Conservation (phyloP, 2,113 vertebrate species). For the Equus przewalskii region DNA sequence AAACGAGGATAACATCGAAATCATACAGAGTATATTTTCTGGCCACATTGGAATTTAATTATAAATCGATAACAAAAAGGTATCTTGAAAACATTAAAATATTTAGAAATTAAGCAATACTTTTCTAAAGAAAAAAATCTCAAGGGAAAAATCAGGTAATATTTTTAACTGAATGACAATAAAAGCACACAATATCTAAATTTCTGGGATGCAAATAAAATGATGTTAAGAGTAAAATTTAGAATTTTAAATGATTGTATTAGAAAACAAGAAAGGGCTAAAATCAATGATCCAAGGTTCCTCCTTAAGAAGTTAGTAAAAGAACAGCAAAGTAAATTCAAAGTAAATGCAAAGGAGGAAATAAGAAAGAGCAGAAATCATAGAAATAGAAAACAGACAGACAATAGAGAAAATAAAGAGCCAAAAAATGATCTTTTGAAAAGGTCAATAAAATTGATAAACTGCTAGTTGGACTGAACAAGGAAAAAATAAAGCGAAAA, state of each 20-base stretch:
- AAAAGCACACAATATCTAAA: background rate
- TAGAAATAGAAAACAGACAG: background rate
- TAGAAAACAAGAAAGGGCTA: background rate
- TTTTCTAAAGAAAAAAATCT: background rate
- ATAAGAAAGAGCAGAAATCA: background rate
- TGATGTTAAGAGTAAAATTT: background rate
- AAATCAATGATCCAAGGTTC: background rate
- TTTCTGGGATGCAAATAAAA: background rate
- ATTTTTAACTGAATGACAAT: background rate
- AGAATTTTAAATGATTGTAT: background rate
- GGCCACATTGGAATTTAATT: background rate
- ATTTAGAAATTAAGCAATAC: background rate
- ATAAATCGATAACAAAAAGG: background rate
- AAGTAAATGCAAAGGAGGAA: background rate
- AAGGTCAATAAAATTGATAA: background rate
- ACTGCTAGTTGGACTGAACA: background rate
- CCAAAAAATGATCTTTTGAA: background rate
- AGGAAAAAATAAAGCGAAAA: background rate
- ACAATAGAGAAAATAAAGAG: background rate
- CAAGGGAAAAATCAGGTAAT: background rate
- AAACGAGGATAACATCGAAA: background rate
- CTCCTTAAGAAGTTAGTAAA: background rate
- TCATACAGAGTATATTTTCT: background rate
- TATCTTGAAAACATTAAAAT: conserved; percentile 5
- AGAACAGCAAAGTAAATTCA: background rate